Conservation (phyloP, 2,797 vertebrate genomes). For the Podargus strigoides region DNA sequence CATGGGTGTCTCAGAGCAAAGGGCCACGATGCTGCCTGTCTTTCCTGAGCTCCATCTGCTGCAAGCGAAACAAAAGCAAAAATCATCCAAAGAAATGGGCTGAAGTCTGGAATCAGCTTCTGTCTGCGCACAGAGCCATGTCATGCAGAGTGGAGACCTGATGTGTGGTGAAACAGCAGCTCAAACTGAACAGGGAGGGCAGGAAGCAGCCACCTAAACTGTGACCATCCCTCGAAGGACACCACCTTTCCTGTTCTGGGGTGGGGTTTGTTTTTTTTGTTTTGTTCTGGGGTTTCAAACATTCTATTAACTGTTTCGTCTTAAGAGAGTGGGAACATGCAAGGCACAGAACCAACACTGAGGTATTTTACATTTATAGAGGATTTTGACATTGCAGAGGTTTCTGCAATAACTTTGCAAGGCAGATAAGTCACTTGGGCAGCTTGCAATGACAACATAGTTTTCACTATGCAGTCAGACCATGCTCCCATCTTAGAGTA, state of each 20-base stretch:
- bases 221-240: background rate
- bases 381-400: background rate
- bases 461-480: background rate
- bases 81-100: background rate
- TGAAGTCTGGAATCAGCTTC: background rate
- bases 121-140: background rate
- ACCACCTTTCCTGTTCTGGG: background rate
- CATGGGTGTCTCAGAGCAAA: background rate
- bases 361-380: background rate
- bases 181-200: background rate
- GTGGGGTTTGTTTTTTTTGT: background rate
- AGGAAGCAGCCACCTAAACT: background rate
- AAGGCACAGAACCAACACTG: background rate
- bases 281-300: background rate
- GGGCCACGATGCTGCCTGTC: rapidly evolving
- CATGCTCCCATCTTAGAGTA: background rate
- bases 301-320: background rate
- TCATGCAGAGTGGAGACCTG: background rate
- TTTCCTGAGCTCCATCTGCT: background rate
- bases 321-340: background rate
- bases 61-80: background rate
- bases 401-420: background rate
- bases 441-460: background rate
- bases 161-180: background rate
- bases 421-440: background rate